Conservation (phyloP, 1,140 invertebrate genomes). For the Drosophila bocki region DNA sequence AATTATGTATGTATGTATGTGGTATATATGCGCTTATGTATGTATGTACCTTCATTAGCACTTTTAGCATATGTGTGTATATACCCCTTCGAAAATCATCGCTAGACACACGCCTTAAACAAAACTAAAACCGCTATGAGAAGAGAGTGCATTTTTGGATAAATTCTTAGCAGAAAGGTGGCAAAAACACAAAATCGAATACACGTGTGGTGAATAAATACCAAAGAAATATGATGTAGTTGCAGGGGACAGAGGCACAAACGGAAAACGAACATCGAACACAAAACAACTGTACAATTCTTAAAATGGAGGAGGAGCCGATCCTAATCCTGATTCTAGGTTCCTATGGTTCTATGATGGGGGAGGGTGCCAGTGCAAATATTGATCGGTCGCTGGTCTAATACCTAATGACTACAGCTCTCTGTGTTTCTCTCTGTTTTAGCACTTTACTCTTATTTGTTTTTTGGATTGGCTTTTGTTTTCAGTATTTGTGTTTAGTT, state of each 20-base stretch:
- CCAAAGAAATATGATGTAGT: conserved; percentile 32
- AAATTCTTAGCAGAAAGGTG: conserved; percentile 54
- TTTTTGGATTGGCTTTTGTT: conserved; percentile 30
- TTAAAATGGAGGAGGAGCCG: conserved; percentile 29
- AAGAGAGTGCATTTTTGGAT: conserved; percentile 54
- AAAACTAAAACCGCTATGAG: conserved; percentile 37
- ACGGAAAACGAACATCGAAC: conserved; percentile 47
- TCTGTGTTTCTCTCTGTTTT: conserved; percentile 31
- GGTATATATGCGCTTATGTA: conserved; percentile 43
- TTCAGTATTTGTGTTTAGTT: conserved; percentile 49
- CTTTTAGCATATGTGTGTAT: conserved; percentile 57
- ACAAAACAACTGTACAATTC: conserved; percentile 64
- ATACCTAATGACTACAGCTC: conserved; percentile 44
- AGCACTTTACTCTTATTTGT: conserved; percentile 35
- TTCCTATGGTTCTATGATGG: conserved; percentile 9
- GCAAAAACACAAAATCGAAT: conserved; percentile 43
- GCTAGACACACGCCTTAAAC: conserved; percentile 42
- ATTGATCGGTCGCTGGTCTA: conserved; percentile 45
- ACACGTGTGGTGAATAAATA: conserved; percentile 54
- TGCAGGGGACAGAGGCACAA: conserved; percentile 55
- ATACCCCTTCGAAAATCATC: conserved; percentile 49
- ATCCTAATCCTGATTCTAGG: conserved; percentile 26
- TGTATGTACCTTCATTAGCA: conserved; percentile 67
- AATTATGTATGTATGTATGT: conserved; percentile 49
- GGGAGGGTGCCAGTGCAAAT: conserved; percentile 6